A percentile compares a stretch with the other conserved stretches of the same genome.
Evolutionary conservation across 2,113 vertebrate species (phyloP).

Genomic region (Mormyrus lacerda): DNA sequence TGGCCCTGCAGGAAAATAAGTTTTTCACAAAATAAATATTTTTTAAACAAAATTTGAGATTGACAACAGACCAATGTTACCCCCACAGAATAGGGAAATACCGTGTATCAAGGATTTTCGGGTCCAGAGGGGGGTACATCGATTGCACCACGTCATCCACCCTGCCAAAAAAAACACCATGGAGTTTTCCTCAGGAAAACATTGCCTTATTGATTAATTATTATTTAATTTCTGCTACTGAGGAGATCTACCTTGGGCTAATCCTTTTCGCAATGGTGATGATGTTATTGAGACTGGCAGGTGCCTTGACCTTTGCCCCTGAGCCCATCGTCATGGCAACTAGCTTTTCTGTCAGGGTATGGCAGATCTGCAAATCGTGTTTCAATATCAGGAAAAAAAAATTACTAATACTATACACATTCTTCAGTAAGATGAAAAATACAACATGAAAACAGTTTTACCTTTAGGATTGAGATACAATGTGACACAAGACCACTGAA

Average conservation of each 20-base stretch:
- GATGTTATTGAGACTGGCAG: constrained; percentile 84
- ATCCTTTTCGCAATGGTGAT: constrained; percentile 91
- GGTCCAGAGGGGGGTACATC: constrained; percentile 93
- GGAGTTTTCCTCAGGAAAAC: not conserved
- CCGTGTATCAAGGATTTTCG: constrained; percentile 90
- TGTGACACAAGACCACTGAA: constrained; percentile 87
- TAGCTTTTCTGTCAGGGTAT: constrained; percentile 89
- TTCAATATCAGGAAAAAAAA: not conserved
- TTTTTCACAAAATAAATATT: not conserved
- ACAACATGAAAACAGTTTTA: constrained; percentile 41
- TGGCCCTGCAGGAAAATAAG: constrained; percentile 62
- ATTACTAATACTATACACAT: not conserved
- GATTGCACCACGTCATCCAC: constrained; percentile 91
- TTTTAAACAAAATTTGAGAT: not conserved
- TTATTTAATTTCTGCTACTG: not conserved
- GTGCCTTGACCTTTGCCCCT: constrained; percentile 81
- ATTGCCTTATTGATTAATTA: not conserved
- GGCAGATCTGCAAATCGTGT: constrained; percentile 71
- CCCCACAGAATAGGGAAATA: constrained; percentile 32
- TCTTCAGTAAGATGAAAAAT: not conserved
- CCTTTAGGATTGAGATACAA: constrained; percentile 97
- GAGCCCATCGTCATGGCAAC: constrained; percentile 97
- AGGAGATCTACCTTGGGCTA: constrained; percentile 76
- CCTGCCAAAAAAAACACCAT: constrained; percentile 43
- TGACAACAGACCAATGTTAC: not conserved